Conservation (phyloP, 2,888 invertebrate genomes). For the Spilosoma lubricipeda region DNA sequence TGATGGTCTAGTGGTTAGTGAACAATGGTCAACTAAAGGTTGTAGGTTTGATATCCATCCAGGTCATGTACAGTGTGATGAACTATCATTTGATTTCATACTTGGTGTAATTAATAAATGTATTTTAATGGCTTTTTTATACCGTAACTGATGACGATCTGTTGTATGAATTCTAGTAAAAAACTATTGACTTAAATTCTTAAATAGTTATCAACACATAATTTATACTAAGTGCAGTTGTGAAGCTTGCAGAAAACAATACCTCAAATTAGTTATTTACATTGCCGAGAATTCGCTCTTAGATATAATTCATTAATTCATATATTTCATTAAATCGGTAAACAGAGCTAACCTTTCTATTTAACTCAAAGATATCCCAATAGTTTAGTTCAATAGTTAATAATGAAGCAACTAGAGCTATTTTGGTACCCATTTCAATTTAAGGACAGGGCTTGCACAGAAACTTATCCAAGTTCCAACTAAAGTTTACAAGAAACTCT, state of each 20-base stretch:
- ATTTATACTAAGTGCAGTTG: too few species aligned
- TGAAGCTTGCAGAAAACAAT: not conserved
- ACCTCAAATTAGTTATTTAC: not conserved
- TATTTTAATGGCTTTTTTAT: not conserved
- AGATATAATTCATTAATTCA: not conserved
- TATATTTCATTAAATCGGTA: conserved; percentile 23
- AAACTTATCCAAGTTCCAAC: conserved; percentile 76
- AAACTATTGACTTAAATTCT: not conserved
- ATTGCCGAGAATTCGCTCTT: too few species aligned
- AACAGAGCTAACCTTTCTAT: conserved; percentile 35
- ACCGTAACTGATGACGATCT: not conserved
- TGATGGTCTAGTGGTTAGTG: too few species aligned
- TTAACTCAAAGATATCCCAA: conserved; percentile 51
- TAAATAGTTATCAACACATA: too few species aligned
- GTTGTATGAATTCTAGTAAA: not conserved
- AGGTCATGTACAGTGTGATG: too few species aligned
- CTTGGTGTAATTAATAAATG: not conserved
- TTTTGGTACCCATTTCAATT: conserved; percentile 83
- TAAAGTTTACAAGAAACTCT: conserved; percentile 80
- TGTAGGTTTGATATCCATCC: too few species aligned
- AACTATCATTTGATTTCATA: too few species aligned
- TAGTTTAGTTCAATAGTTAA: conserved; percentile 69
- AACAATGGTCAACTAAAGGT: too few species aligned
- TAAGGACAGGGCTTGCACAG: conserved; percentile 76
- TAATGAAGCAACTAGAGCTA: conserved; percentile 74